Conservation (phyloP, 2,113 vertebrate species). For the Podilymbus podiceps region DNA sequence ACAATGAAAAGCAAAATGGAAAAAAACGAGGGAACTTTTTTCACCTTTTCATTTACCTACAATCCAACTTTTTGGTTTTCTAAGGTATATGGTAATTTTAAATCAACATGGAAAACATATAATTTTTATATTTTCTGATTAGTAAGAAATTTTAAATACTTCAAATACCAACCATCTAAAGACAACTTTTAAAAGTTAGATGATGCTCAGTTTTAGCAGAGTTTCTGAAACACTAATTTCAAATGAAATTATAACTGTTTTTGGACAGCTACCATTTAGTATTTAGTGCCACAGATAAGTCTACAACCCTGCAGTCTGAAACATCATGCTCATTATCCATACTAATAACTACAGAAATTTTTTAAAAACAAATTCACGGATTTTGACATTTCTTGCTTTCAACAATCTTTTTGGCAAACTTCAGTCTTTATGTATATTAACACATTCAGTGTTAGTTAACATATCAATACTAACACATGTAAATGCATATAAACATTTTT, state of each 20-base stretch:
- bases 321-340: not conserved
- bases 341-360: constrained; percentile 3
- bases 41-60: not conserved
- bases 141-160: not conserved
- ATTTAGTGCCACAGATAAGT: not conserved
- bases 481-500: constrained; percentile 33
- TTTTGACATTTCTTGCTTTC: constrained; percentile 37
- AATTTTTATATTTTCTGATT: not conserved
- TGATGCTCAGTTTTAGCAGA: not conserved
- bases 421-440: constrained; percentile 39
- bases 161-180: not conserved
- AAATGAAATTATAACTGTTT: not conserved
- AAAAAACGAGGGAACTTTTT: not conserved
- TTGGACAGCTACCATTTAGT: not conserved
- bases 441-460: constrained; percentile 50
- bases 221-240: not conserved
- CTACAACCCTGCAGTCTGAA: not conserved
- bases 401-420: constrained; percentile 30
- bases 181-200: not conserved
- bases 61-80: not conserved
- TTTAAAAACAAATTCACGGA: constrained; percentile 6
- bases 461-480: constrained; percentile 37
- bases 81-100: not conserved
- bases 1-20: not conserved
- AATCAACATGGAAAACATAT: not conserved